Conservation (phyloP, 2,113 vertebrate species). For the Ramphastos sulfuratus region DNA sequence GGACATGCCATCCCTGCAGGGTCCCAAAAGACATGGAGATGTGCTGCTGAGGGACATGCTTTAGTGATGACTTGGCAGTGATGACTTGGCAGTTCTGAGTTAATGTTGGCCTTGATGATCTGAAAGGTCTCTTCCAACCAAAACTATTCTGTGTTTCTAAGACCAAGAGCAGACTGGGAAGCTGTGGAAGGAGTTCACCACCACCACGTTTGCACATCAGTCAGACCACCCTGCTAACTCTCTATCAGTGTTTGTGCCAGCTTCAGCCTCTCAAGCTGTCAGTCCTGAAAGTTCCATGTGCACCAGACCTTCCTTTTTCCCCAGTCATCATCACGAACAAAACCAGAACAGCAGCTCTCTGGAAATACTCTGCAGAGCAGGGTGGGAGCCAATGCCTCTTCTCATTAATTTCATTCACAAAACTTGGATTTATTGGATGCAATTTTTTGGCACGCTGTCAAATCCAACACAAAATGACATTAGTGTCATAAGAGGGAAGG, state of each 20-base stretch:
- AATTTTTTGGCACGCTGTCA: constrained; percentile 32
- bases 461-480: constrained; percentile 43
- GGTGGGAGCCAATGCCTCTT: neutral
- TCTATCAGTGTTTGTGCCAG: neutral
- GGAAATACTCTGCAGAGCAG: neutral
- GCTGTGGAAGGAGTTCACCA: neutral
- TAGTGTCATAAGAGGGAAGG: constrained; percentile 48
- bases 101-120: too few species aligned
- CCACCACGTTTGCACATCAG: neutral
- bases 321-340: neutral
- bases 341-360: neutral
- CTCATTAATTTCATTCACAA: constrained; percentile 66
- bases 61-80: too few species aligned
- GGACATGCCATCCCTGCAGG: neutral
- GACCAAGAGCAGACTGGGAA: neutral
- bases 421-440: constrained; percentile 38
- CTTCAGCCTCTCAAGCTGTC: neutral
- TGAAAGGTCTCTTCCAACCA: too few species aligned
- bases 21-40: too few species aligned
- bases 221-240: neutral
- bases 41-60: too few species aligned
- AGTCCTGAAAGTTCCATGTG: neutral
- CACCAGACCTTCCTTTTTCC: neutral
- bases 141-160: too few species aligned
- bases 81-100: too few species aligned